A percentile compares a stretch with the other conserved stretches of the same genome.
phyloP scores from a whole-genome alignment of 2,888 invertebrate species.

The Melanargia galathea region DNA sequence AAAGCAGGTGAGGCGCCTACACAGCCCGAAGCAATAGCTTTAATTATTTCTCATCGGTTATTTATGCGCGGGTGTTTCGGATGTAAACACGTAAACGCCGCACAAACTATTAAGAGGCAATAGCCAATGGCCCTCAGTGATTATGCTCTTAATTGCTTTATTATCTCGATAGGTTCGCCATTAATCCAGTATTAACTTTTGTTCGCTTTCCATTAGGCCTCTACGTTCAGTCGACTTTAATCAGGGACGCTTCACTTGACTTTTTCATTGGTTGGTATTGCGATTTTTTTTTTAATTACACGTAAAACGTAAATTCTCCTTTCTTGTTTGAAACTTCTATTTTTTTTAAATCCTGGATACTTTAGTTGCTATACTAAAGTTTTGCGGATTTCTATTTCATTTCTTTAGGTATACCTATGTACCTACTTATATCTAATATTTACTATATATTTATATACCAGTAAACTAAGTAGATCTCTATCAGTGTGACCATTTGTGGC shows the following conservation, averaged over 20 bases:
- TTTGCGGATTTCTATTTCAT: no score
- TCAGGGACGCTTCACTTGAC: neutral
- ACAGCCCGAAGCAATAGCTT: slow-evolving; percentile 25
- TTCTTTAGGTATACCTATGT: no score
- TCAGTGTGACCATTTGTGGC: no score
- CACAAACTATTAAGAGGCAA: slow-evolving; percentile 38
- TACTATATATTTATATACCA: no score
- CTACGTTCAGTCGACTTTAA: slow-evolving; percentile 4
- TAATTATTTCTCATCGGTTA: slow-evolving; percentile 38
- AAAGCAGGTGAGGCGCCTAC: neutral
- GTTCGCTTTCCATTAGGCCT: slow-evolving; percentile 25
- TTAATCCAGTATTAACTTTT: slow-evolving; percentile 36
- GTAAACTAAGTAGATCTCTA: no score
- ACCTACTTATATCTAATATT: no score
- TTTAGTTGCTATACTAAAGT: no score
- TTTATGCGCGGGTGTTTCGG: slow-evolving; percentile 35
- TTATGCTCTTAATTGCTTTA: slow-evolving; percentile 38
- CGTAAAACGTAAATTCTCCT: neutral
- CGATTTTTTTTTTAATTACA: neutral
- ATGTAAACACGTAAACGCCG: slow-evolving; percentile 36
- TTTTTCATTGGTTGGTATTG: neutral
- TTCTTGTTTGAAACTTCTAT: neutral
- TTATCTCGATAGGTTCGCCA: slow-evolving; percentile 34
- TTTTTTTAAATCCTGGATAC: no score
- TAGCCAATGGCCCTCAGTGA: slow-evolving; percentile 34